These are phyloP conservation scores for Ischnura elegans DNA, from an alignment of 2,888 invertebrate genomes.

Conservation along the genomic window DNA sequence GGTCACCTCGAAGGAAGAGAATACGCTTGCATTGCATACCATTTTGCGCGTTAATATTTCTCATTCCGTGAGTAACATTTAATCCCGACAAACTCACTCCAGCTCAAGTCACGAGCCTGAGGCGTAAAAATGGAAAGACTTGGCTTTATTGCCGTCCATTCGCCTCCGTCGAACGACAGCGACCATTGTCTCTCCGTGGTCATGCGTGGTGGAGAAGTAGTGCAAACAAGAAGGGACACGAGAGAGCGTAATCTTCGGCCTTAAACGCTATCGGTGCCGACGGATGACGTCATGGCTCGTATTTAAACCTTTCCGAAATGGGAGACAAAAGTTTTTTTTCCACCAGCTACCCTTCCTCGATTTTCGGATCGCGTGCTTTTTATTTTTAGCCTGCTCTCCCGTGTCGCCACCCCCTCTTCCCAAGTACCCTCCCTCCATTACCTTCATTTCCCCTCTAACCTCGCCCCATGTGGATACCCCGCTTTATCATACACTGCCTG, in stretches of 20 bases:
- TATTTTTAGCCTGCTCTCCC: not conserved
- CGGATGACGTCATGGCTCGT: not conserved
- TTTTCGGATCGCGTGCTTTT: constrained; percentile 2
- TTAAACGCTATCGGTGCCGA: not conserved
- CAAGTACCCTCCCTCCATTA: not conserved
- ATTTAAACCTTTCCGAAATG: not conserved
- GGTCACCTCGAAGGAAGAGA: too few relatives aligned
- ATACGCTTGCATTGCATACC: too few relatives aligned
- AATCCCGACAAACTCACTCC: not conserved
- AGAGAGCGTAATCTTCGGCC: not conserved
- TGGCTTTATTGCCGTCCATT: not conserved
- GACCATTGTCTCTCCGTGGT: not conserved
- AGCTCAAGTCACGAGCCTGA: not conserved
- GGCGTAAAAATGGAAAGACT: not conserved
- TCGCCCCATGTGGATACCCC: too few relatives aligned
- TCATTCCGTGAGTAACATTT: not conserved
- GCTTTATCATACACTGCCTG: too few relatives aligned
- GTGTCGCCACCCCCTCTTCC: not conserved
- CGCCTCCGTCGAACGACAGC: not conserved
- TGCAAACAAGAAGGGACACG: not conserved
- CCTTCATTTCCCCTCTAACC: not conserved
- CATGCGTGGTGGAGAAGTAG: not conserved
- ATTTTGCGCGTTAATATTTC: not conserved
- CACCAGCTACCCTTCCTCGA: not conserved
- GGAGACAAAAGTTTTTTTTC: not conserved